Evolutionary conservation across 2,113 vertebrate species (phyloP).

Genomic region (Neogale vison): DNA sequence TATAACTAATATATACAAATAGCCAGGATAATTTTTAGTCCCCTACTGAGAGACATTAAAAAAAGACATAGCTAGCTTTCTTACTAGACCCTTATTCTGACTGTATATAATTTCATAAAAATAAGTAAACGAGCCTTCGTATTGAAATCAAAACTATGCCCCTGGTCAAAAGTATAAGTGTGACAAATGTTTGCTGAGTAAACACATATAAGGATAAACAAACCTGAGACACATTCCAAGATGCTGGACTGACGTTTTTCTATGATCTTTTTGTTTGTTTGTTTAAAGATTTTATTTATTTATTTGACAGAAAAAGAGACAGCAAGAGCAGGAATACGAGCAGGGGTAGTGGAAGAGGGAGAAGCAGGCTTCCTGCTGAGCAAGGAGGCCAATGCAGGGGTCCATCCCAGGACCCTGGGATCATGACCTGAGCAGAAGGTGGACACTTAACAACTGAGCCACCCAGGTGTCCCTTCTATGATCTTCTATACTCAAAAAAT

Average conservation of each 20-base stretch:
- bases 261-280: background rate
- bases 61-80: background rate
- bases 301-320: too few relatives aligned
- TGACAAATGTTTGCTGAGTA: constrained; percentile 24
- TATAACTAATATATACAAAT: background rate
- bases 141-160: background rate
- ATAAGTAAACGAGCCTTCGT: background rate
- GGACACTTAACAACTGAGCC: too few relatives aligned
- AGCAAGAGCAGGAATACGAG: too few relatives aligned
- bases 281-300: too few relatives aligned
- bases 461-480: too few relatives aligned
- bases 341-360: too few relatives aligned
- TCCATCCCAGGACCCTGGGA: too few relatives aligned
- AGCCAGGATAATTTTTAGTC: background rate
- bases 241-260: background rate
- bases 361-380: too few relatives aligned
- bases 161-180: background rate
- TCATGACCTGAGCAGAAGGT: too few relatives aligned
- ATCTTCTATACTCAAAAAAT: background rate
- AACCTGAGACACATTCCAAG: background rate
- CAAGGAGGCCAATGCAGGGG: too few relatives aligned
- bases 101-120: background rate
- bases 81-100: background rate
- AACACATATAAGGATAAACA: background rate
- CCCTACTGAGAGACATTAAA: background rate